A percentile compares a stretch with the other conserved stretches of the same genome.
Conservation (phyloP, 2,888 invertebrate genomes). For the Azorinus chamasolen region DNA sequence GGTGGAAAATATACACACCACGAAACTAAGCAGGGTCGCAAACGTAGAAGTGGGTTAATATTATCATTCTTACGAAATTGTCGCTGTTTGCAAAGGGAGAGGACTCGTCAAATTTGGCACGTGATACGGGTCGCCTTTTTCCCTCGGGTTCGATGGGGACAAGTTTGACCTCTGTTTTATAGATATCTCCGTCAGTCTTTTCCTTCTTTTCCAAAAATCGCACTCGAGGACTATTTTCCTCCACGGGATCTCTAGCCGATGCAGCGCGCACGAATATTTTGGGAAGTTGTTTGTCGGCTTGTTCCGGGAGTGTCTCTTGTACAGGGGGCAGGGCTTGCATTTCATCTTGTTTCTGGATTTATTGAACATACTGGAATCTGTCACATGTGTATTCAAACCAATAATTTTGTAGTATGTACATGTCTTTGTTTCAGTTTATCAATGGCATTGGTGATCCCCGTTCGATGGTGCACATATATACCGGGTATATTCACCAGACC, state of each 20-base stretch:
- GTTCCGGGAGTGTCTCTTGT: slow-evolving; percentile 17
- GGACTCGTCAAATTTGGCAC: slow-evolving; percentile 50
- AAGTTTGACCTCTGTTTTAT: slow-evolving; percentile 28
- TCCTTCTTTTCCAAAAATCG: slow-evolving; percentile 36
- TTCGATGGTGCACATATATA: too few species aligned
- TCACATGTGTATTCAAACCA: too few species aligned
- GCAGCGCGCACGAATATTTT: slow-evolving; percentile 44
- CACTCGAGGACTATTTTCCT: slow-evolving; percentile 12
- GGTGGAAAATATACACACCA: too few species aligned
- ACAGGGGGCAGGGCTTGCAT: neutral
- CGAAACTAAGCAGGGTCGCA: too few species aligned
- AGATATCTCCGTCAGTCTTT: slow-evolving; percentile 26
- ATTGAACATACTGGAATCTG: too few species aligned
- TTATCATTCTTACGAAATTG: slow-evolving; percentile 53
- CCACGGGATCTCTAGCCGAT: slow-evolving; percentile 27
- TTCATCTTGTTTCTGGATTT: neutral
- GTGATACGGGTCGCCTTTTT: slow-evolving; percentile 41
- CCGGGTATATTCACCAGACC: too few species aligned
- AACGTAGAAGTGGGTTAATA: neutral
- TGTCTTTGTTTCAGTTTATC: too few species aligned
- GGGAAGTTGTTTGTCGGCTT: slow-evolving; percentile 34
- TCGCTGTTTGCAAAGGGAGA: slow-evolving; percentile 40
- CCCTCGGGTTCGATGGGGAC: slow-evolving; percentile 29
- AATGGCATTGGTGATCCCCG: too few species aligned
- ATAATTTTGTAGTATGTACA: too few species aligned